phyloP scores from a whole-genome alignment of 2,888 invertebrate genomes.

The Brenthis ino region DNA sequence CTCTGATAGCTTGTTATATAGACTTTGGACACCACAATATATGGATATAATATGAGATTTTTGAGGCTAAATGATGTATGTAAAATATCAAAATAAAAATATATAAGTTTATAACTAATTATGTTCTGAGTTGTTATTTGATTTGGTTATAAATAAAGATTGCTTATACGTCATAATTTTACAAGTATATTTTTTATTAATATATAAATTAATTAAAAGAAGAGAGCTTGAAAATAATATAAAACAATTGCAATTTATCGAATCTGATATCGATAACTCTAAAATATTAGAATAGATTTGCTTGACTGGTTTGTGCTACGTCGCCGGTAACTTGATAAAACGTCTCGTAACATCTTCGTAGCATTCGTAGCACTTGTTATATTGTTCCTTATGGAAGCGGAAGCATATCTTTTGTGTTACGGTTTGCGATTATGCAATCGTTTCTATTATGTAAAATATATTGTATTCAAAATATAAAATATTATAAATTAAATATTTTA shows the following conservation, averaged over 20 bases:
- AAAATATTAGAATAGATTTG: slow-evolving; percentile 4
- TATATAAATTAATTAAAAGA: too few relatives aligned
- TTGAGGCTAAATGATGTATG: too few relatives aligned
- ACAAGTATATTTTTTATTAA: too few relatives aligned
- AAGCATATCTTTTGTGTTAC: slow-evolving; percentile 8
- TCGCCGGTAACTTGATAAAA: slow-evolving; percentile 13
- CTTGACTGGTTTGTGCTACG: not conserved
- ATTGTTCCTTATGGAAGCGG: not conserved
- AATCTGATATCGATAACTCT: not conserved
- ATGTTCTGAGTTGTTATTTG: too few relatives aligned
- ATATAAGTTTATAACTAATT: too few relatives aligned
- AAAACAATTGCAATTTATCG: not conserved
- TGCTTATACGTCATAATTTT: too few relatives aligned
- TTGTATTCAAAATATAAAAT: not conserved
- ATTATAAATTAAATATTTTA: not conserved
- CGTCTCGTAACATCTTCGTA: slow-evolving; percentile 9
- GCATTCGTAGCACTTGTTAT: slow-evolving; percentile 17
- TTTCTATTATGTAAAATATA: not conserved
- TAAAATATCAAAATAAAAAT: too few relatives aligned
- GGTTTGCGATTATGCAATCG: not conserved
- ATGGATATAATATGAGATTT: too few relatives aligned
- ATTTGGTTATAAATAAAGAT: too few relatives aligned
- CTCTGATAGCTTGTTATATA: too few relatives aligned
- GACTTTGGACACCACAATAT: too few relatives aligned
- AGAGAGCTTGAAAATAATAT: not conserved